phyloP scores from a whole-genome alignment of 1,140 invertebrate species.

The Conus betulinus region DNA sequence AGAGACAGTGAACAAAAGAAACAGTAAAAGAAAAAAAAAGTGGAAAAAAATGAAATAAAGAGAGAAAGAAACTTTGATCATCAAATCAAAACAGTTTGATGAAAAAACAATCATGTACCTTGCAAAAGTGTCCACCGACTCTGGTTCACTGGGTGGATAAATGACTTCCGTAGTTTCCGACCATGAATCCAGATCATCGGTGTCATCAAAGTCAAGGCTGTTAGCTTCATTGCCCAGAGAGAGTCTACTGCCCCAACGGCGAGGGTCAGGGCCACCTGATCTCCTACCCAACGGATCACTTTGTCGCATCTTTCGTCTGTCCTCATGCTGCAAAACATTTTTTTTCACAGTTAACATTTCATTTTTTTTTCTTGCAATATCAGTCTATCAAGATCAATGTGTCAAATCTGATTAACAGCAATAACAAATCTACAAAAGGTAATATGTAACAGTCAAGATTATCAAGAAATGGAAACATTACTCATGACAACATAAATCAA shows the following conservation, averaged over 20 bases:
- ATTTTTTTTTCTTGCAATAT: no score
- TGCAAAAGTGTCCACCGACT: constrained; percentile 56
- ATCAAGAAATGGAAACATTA: neutral
- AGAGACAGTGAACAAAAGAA: constrained; percentile 5
- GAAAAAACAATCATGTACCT: constrained; percentile 40
- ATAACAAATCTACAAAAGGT: neutral
- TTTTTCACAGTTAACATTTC: neutral
- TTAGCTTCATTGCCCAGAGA: constrained; percentile 16
- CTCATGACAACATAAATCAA: neutral
- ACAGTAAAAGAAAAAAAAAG: neutral
- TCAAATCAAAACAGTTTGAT: no score
- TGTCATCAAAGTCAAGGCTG: constrained; percentile 57
- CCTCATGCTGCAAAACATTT: constrained; percentile 35
- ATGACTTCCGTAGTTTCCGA: constrained; percentile 62
- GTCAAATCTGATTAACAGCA: neutral
- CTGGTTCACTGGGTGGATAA: constrained; percentile 64
- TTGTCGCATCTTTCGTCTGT: constrained; percentile 23
- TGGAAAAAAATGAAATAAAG: neutral
- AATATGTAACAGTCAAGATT: no score
- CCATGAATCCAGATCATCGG: constrained; percentile 56
- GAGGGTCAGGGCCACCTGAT: neutral
- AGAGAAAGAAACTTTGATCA: neutral
- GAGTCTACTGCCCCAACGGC: constrained; percentile 16
- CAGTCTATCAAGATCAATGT: no score
- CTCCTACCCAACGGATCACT: constrained; percentile 23